Evolutionary conservation across 1,140 invertebrate species (phyloP), one percentile per base, ranked within the genome.

Genomic region (Tetramorium simillimum): DNA sequence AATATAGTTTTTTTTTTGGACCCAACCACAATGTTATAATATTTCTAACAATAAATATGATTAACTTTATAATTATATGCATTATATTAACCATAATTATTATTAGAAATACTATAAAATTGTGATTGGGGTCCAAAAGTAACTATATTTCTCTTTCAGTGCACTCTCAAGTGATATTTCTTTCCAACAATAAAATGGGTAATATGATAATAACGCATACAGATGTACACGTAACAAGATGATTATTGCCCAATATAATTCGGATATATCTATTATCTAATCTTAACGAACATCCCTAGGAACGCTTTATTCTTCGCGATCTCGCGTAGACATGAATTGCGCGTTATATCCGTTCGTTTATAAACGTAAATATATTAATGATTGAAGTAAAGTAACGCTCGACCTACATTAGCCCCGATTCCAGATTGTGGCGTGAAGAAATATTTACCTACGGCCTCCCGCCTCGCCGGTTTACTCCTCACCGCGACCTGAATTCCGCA

Each of bases 361-460:
- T 56, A 51, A 53, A 69, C n/a, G 49, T 43, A 69, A 70, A 70
- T 53, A 70, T 56, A 70, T 81, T 81, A 40, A 81, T 53, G 77
- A 56, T 53, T 70, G 33, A 70, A 81, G 77, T 70, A 81, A 70
- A 69, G 49, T 78, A 78, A 78, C 63, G 46, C 43, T 51, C 77
- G 77, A 81, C 77, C 77, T 81, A 81, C 77, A 81, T 81, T 33
- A 81, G 77, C 63, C 63, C 46, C 63, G 77, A 81, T 81, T 81
- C 77, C 77, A 81, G 77, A 81, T 81, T 81, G 46, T 81, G 77
- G 77, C 28, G 77, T 81, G 77, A 81, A 81, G 77, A 81, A 81
- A 81, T 81, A 81, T 81, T 69, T 70, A 81, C 63, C 77, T 81
- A 81, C 46, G 63, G 77, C 33, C 46, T 53, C 77, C 46, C 28